Percentiles rank a stretch among this genome's conserved stretches.
Evolutionary conservation across 1,140 invertebrate species (phyloP).

Genomic region (Cyphomyrmex costatus): DNA sequence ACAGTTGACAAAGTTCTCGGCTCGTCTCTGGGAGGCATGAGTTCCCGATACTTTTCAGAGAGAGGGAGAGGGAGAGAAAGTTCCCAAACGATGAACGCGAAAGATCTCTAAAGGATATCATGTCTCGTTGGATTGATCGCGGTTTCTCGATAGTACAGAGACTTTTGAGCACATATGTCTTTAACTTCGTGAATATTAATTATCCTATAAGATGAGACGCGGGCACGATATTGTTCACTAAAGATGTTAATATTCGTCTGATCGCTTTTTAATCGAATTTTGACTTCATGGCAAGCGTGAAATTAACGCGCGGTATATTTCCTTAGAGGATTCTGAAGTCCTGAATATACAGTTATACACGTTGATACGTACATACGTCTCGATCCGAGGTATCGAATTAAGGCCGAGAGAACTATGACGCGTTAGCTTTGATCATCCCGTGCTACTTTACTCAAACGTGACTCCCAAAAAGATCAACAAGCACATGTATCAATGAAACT

Average conservation of each 20-base stretch:
- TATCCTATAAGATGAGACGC: neutral
- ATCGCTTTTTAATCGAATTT: neutral
- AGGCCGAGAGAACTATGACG: constrained; percentile 15
- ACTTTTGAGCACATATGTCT: neutral
- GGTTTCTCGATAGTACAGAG: neutral
- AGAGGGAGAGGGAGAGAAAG: no score
- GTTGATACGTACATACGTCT: neutral
- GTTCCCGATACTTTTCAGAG: neutral
- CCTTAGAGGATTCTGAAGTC: neutral
- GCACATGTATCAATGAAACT: constrained; percentile 47
- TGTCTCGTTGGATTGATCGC: neutral
- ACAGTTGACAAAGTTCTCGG: neutral
- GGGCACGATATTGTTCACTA: neutral
- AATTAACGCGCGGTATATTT: neutral
- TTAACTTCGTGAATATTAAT: constrained; percentile 8
- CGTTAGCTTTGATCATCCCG: constrained; percentile 53
- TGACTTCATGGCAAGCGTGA: neutral
- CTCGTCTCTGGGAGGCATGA: neutral
- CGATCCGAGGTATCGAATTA: constrained; percentile 47
- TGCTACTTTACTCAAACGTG: constrained; percentile 25
- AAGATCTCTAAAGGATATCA: neutral
- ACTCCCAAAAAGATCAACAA: constrained; percentile 58
- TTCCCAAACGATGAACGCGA: neutral
- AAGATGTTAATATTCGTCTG: neutral
- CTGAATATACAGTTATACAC: constrained; percentile 21